Percentiles rank a stretch among this genome's conserved stretches.
These are phyloP conservation scores for Chaitophorus viminalis DNA, from an alignment of 2,888 invertebrate species.

Conservation along the genomic window DNA sequence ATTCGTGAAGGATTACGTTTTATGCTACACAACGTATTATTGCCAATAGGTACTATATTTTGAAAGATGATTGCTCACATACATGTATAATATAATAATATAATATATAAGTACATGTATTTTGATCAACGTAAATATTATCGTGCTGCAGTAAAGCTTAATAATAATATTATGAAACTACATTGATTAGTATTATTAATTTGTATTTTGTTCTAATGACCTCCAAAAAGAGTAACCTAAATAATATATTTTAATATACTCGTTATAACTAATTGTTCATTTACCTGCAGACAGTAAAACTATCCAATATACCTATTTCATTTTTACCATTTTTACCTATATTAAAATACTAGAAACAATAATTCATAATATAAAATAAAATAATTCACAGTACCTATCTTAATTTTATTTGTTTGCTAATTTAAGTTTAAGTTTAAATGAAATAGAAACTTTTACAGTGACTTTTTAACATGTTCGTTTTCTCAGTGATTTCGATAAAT, in stretches of 20 bases:
- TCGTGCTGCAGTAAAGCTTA: not conserved
- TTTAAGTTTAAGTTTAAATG: too few relatives aligned
- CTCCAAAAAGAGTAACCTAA: not conserved
- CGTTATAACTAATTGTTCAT: not conserved
- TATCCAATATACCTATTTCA: not conserved
- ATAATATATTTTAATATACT: too few relatives aligned
- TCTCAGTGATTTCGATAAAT: not conserved
- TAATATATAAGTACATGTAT: not conserved
- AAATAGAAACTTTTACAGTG: too few relatives aligned
- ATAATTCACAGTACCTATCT: too few relatives aligned
- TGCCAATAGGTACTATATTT: too few relatives aligned
- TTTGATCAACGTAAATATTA: not conserved
- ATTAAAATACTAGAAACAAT: too few relatives aligned
- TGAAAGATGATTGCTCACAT: not conserved
- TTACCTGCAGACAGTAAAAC: not conserved
- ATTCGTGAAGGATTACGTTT: constrained; percentile 2
- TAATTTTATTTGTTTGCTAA: too few relatives aligned
- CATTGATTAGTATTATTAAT: not conserved
- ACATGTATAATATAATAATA: too few relatives aligned
- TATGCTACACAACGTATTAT: constrained; percentile 6
- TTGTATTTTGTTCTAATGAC: not conserved
- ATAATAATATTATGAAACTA: not conserved
- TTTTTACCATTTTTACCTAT: not conserved
- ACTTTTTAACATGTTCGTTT: not conserved
- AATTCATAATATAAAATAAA: not conserved